A percentile compares a stretch with the other conserved stretches of the same genome.
Evolutionary conservation across 2,797 vertebrate genomes (phyloP).

Genomic region (Gambusia yucatana): DNA sequence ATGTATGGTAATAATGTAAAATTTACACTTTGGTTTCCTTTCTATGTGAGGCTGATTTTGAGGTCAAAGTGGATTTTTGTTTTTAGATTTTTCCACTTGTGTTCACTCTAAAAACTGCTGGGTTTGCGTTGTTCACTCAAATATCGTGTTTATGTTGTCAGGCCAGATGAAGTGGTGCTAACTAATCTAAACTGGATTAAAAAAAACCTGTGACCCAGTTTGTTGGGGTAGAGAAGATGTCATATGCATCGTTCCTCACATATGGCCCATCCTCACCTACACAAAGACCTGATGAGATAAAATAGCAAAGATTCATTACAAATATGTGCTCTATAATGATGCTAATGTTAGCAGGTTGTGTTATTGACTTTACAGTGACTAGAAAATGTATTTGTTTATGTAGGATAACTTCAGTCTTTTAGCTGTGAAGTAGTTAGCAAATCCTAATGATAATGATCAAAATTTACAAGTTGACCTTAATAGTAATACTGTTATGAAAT

Average conservation of each 20-base stretch:
- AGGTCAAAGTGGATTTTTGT: background rate
- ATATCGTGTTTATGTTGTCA: background rate
- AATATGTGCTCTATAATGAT: background rate
- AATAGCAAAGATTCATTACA: background rate
- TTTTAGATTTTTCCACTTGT: background rate
- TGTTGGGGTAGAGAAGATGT: background rate
- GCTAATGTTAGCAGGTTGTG: background rate
- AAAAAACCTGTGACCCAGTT: background rate
- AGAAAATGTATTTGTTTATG: background rate
- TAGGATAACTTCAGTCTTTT: background rate
- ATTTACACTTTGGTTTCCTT: constrained; percentile 13
- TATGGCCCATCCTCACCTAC: background rate
- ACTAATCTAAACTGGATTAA: background rate
- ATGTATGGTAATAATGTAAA: constrained; percentile 12
- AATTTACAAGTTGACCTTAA: background rate
- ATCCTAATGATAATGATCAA: background rate
- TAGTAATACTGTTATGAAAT: background rate
- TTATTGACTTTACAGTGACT: background rate
- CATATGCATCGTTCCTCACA: background rate
- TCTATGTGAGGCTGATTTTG: background rate
- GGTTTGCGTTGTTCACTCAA: background rate
- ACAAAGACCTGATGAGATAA: background rate
- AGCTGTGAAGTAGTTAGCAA: background rate
- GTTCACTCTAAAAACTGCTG: background rate
- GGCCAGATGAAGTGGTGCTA: background rate